Evolutionary conservation across 2,113 vertebrate species (phyloP), one percentile per base, ranked within the genome.

Genomic region (Hippocampus abdominalis): DNA sequence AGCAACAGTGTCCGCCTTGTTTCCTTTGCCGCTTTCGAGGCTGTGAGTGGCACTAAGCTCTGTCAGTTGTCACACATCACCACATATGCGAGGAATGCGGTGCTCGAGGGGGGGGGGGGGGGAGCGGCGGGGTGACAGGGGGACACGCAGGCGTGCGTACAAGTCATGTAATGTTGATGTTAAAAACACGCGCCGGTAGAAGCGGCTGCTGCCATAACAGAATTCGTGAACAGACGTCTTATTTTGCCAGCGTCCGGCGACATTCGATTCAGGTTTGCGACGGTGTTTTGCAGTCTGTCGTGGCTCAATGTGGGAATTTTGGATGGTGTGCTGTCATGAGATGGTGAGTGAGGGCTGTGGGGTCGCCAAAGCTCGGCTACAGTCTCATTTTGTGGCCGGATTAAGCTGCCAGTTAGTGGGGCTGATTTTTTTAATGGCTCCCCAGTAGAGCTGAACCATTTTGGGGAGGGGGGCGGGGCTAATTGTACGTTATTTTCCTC

Each of bases 41-140:
- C 77, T 70, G 74, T 79, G 80, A 84, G 79, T 86, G 82, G 79
- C 84, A 87, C 83, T 85, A 82, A 85, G 85, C 84, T 72, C 73
- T 79, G 82, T 89, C 80, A 81, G 80, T 84, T 87, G 85, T 90
- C 86, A 82, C 85, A 88, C 84, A 84, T 88, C 83, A 76, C 68
- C 81, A 85, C 71, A 76, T 71, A 65, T 78, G 76, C 76, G 73
- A 85, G 81, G 79, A 84, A 79, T 84, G 75, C 63, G 42, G 67
- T 48, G 79, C 79, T 80, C n/a, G 21, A n/a, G 75, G 64, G 60
- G 29, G 61, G 75, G 64, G 60, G 29, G 61, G 11, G 23, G 25
- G 36, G 36, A 66, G 66, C 60, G 64, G 65, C 59, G 69, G 64
- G 70, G 76, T 81, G 76, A 81, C 75, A 77, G 44, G 78, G 78